Percentiles rank a stretch among this genome's conserved stretches.
Evolutionary conservation across 2,888 invertebrate species (phyloP).

Genomic region (Copidosoma aretas): DNA sequence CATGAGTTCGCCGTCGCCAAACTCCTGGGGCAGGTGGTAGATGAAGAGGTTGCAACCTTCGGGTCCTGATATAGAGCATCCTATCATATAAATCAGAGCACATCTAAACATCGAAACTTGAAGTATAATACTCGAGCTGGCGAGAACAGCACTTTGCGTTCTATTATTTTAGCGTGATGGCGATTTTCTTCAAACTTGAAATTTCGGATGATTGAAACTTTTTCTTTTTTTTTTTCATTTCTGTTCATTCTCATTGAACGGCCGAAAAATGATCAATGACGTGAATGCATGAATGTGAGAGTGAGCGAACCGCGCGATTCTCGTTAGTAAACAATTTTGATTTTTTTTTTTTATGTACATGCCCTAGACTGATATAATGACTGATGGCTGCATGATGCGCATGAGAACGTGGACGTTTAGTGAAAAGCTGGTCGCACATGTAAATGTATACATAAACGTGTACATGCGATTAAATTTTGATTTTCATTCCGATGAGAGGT

Average conservation of each 20-base stretch:
- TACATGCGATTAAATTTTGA: constrained; percentile 28
- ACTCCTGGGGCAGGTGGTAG: constrained; percentile 99
- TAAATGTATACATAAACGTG: constrained; percentile 2
- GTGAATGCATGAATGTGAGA: constrained; percentile 51
- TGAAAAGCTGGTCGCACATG: constrained; percentile 25
- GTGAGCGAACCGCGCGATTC: constrained; percentile 52
- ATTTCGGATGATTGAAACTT: background rate
- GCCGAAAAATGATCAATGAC: constrained; percentile 41
- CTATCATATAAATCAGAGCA: constrained; percentile 68
- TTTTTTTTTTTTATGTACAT: constrained; percentile 23
- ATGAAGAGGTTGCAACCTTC: constrained; percentile 99
- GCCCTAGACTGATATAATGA: constrained; percentile 34
- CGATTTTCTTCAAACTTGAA: background rate
- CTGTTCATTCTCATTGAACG: too few species aligned
- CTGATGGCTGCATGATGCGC: constrained; percentile 18
- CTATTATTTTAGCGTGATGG: constrained; percentile 14
- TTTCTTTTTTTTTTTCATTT: background rate
- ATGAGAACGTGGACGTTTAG: constrained; percentile 36
- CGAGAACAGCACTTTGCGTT: background rate
- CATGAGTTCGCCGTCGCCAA: constrained; percentile 98
- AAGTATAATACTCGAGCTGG: constrained; percentile 62
- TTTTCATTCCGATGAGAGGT: constrained; percentile 12
- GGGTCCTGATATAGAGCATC: constrained; percentile 95
- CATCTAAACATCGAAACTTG: constrained; percentile 64
- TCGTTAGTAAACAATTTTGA: constrained; percentile 27